A percentile compares a stretch with the other conserved stretches of the same genome.
Conservation (phyloP, 2,797 vertebrate genomes). For the Spondyliosoma cantharus region DNA sequence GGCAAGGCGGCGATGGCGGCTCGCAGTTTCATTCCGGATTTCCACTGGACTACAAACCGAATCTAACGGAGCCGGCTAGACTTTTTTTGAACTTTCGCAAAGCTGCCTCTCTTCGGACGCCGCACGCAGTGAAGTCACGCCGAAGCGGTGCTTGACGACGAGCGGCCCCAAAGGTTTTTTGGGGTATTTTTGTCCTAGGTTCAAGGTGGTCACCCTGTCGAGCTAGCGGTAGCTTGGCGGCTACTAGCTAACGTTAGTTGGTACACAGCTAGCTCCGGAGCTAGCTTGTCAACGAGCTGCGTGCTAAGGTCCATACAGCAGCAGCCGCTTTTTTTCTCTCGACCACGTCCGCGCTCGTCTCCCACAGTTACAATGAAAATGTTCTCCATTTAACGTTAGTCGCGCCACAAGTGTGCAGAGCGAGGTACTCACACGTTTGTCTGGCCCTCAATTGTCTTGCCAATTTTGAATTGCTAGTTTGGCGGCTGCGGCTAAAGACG, state of each 20-base stretch:
- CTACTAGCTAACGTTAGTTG: slow-evolving; percentile 68
- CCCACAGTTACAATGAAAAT: slow-evolving; percentile 44
- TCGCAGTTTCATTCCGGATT: slow-evolving; percentile 87
- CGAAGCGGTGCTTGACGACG: slow-evolving; percentile 37
- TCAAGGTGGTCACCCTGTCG: slow-evolving; percentile 83
- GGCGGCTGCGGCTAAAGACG: slow-evolving; percentile 67
- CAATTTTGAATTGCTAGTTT: slow-evolving; percentile 70
- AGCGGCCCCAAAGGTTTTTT: slow-evolving; percentile 51
- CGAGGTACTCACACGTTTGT: slow-evolving; percentile 79
- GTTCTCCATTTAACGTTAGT: slow-evolving; percentile 38
- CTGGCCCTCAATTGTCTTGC: slow-evolving; percentile 67
- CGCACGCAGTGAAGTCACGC: slow-evolving; percentile 18
- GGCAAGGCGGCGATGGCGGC: slow-evolving; percentile 85
- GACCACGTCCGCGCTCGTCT: slow-evolving; percentile 40
- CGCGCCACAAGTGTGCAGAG: slow-evolving; percentile 79
- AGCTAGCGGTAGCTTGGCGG: slow-evolving; percentile 79
- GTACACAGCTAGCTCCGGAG: slow-evolving; percentile 59
- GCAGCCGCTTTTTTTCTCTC: slow-evolving; percentile 40
- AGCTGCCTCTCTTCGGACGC: slow-evolving; percentile 40
- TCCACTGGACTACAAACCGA: slow-evolving; percentile 82
- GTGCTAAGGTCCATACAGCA: slow-evolving; percentile 69
- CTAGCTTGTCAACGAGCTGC: slow-evolving; percentile 74
- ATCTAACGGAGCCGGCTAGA: slow-evolving; percentile 75
- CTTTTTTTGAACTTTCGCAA: slow-evolving; percentile 71
- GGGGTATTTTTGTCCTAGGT: slow-evolving; percentile 69